Evolutionary conservation across 2,797 vertebrate species (phyloP).

Genomic region (Hirundo rustica): DNA sequence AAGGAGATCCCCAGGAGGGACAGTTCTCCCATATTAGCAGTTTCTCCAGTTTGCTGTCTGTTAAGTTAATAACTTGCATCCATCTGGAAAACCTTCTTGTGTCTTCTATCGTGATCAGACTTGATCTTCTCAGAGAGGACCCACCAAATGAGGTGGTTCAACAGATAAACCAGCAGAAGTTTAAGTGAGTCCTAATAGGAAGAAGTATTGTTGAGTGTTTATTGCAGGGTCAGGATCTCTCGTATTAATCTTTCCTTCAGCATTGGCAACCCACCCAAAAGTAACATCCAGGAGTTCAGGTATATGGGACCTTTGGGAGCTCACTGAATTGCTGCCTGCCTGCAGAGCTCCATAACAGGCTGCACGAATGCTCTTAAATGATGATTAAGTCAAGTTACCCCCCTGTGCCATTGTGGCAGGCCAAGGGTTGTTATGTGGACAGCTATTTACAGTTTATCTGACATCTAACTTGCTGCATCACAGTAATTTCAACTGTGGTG

Average conservation of each 20-base stretch:
- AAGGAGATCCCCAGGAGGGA: background rate
- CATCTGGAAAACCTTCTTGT: background rate
- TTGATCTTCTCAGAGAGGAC: background rate
- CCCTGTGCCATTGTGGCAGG: background rate
- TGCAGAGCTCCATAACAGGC: background rate
- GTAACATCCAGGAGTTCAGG: conserved; percentile 28
- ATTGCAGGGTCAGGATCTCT: conserved; percentile 43
- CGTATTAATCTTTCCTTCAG: conserved; percentile 13
- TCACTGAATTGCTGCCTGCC: conserved; percentile 17
- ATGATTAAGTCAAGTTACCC: background rate
- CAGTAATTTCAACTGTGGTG: background rate
- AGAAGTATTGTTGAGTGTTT: conserved; percentile 48
- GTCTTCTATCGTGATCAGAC: background rate
- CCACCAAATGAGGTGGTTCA: background rate
- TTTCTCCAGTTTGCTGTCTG: background rate
- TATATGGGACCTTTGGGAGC: conserved; percentile 11
- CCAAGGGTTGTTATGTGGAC: background rate
- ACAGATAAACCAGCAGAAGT: background rate
- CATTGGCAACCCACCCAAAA: conserved; percentile 29
- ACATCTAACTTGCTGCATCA: background rate
- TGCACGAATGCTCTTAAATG: background rate
- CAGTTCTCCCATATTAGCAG: background rate
- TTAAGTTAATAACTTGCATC: background rate
- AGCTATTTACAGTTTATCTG: background rate
- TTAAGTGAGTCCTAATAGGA: background rate